Conservation (phyloP, 2,888 invertebrate genomes). For the Amblyjoppa fuscipennis region DNA sequence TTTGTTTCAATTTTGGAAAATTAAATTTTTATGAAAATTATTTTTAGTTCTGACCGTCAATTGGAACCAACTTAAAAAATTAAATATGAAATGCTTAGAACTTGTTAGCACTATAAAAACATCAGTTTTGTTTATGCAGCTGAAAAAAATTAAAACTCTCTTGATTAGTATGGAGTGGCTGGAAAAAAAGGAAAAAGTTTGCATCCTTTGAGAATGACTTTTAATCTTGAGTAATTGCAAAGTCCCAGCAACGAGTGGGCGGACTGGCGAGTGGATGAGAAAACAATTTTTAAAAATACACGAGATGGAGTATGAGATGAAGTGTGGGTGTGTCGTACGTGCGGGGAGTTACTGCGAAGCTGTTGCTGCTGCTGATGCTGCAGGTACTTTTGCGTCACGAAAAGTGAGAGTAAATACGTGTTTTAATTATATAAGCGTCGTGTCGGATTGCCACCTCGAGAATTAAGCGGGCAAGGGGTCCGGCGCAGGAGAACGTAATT, state of each 20-base stretch:
- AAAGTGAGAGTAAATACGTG: conserved; percentile 38
- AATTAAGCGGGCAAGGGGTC: conserved; percentile 25
- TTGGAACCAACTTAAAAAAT: background rate
- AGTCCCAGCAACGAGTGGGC: conserved; percentile 10
- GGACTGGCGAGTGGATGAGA: background rate
- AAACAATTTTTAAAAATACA: background rate
- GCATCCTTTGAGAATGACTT: conserved; percentile 2
- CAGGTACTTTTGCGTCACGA: conserved; percentile 28
- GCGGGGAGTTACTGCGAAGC: background rate
- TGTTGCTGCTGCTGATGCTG: conserved; percentile 10
- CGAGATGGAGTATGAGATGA: background rate
- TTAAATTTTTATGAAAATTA: background rate
- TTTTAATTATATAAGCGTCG: conserved; percentile 49
- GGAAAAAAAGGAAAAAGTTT: background rate
- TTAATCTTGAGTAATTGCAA: conserved; percentile 4
- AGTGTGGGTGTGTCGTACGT: conserved; percentile 24
- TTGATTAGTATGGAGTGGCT: background rate
- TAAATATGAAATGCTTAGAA: background rate
- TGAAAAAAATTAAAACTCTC: background rate
- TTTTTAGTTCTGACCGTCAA: background rate
- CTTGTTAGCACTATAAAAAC: background rate
- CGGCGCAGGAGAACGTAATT: conserved; percentile 50
- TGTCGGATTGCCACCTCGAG: conserved; percentile 45
- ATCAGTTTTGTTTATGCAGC: background rate
- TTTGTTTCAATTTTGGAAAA: no score